A percentile compares a stretch with the other conserved stretches of the same genome.
phyloP scores from a whole-genome alignment of 2,113 vertebrate species.

The Hippocampus barbouri region DNA sequence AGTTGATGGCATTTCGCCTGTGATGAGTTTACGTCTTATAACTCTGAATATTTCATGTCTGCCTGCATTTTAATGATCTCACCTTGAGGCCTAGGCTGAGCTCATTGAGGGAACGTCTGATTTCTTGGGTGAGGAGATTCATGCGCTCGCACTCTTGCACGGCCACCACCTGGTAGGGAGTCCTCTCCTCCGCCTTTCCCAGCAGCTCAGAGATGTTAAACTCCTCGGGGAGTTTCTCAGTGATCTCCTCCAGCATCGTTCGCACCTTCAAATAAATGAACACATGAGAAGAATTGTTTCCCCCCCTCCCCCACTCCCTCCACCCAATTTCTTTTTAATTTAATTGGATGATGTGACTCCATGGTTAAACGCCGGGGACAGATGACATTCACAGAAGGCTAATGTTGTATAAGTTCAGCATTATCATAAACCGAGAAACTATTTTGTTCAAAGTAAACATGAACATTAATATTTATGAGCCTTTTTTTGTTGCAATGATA shows the following conservation, averaged over 20 bases:
- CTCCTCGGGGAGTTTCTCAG: constrained; percentile 84
- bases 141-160: constrained; percentile 94
- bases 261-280: constrained; percentile 70
- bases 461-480: constrained; percentile 58
- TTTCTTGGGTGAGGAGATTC: constrained; percentile 84
- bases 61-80: constrained; percentile 5
- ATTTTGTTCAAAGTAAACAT: constrained; percentile 33
- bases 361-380: neutral
- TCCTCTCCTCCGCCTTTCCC: constrained; percentile 81
- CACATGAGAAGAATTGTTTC: too few relatives aligned
- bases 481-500: constrained; percentile 37
- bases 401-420: constrained; percentile 27
- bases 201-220: constrained; percentile 86
- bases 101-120: constrained; percentile 78
- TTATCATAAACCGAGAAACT: constrained; percentile 28
- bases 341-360: neutral
- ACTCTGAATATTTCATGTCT: neutral
- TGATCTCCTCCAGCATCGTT: constrained; percentile 80
- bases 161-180: constrained; percentile 83
- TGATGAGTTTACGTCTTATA: neutral
- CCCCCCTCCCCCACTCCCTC: too few relatives aligned
- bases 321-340: neutral
- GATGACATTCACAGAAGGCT: constrained; percentile 1
- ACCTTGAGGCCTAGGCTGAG: constrained; percentile 88
- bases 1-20: neutral